Conservation (phyloP, 35 echinoderm and acorn worm genomes). For the Hemicentrotus pulcherrimus region DNA sequence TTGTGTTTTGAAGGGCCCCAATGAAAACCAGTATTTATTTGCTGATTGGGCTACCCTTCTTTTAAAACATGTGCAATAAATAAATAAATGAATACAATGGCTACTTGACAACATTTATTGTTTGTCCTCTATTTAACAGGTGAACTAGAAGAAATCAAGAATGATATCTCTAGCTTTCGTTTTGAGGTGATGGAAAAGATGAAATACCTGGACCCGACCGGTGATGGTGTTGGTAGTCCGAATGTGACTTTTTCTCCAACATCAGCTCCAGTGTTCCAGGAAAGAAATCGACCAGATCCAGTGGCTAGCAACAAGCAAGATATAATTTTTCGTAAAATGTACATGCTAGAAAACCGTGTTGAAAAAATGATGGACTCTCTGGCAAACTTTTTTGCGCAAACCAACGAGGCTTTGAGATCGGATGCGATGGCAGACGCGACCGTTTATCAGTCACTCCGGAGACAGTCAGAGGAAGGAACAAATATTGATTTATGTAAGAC, state of each 20-base stretch:
- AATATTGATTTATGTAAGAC: background rate
- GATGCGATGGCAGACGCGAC: background rate
- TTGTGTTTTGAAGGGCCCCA: too few species aligned
- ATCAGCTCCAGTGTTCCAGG: background rate
- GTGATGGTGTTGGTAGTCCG: background rate
- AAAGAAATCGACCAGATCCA: background rate
- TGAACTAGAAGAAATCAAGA: constrained; percentile 95
- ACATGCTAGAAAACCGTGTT: background rate
- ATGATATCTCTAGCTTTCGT: constrained; percentile 91
- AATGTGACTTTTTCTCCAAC: background rate
- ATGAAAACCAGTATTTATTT: too few species aligned
- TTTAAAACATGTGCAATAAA: too few species aligned
- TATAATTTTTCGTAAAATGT: background rate
- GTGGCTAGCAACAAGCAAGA: background rate
- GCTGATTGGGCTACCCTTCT: too few species aligned
- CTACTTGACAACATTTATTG: background rate
- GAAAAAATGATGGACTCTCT: background rate
- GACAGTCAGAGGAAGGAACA: background rate
- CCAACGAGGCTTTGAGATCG: background rate
- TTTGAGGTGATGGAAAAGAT: constrained; percentile 82
- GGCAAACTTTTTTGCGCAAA: background rate
- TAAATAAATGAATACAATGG: too few species aligned
- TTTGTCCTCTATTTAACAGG: constrained; percentile 47
- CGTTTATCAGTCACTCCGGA: background rate
- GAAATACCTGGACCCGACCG: background rate